Percentiles rank a stretch among this genome's conserved stretches.
Evolutionary conservation across 2,888 invertebrate species (phyloP).

Genomic region (Cheilosia vulpina): DNA sequence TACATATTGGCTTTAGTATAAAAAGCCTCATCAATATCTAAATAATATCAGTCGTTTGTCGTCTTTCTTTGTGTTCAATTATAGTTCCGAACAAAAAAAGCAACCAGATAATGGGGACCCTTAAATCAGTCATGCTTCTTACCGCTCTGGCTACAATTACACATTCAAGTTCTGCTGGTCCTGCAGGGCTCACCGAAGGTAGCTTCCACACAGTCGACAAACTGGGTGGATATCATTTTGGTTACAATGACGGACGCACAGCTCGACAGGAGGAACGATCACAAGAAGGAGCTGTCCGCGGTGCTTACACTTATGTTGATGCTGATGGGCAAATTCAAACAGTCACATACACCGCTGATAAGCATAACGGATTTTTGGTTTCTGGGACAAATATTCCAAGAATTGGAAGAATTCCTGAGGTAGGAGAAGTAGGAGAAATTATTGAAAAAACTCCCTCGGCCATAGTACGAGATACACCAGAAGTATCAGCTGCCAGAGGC

Average conservation of each 20-base stretch:
- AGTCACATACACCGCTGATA: constrained; percentile 78
- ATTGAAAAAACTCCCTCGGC: constrained; percentile 29
- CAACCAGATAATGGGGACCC: constrained; percentile 25
- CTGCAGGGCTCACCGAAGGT: constrained; percentile 3
- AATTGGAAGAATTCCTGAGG: constrained; percentile 27
- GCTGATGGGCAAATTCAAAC: constrained; percentile 78
- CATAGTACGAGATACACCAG: constrained; percentile 44
- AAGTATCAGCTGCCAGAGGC: constrained; percentile 58
- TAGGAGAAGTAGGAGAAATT: constrained; percentile 6
- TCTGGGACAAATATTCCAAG: constrained; percentile 76
- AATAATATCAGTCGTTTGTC: constrained; percentile 39
- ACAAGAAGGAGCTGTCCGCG: constrained; percentile 78
- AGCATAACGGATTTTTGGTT: constrained; percentile 79
- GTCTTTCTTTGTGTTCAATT: background rate
- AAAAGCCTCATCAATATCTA: background rate
- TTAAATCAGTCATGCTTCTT: constrained; percentile 21
- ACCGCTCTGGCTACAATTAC: background rate
- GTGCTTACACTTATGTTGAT: constrained; percentile 81
- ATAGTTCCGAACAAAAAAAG: background rate
- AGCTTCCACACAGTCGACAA: constrained; percentile 31
- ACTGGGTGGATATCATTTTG: constrained; percentile 60
- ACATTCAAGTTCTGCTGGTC: background rate
- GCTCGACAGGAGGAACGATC: constrained; percentile 60
- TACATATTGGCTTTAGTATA: constrained; percentile 14
- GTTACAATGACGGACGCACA: constrained; percentile 57